Evolutionary conservation across 2,888 invertebrate genomes (phyloP), one percentile per base, ranked within the genome.

Genomic region (Falcaria lacertinaria): DNA sequence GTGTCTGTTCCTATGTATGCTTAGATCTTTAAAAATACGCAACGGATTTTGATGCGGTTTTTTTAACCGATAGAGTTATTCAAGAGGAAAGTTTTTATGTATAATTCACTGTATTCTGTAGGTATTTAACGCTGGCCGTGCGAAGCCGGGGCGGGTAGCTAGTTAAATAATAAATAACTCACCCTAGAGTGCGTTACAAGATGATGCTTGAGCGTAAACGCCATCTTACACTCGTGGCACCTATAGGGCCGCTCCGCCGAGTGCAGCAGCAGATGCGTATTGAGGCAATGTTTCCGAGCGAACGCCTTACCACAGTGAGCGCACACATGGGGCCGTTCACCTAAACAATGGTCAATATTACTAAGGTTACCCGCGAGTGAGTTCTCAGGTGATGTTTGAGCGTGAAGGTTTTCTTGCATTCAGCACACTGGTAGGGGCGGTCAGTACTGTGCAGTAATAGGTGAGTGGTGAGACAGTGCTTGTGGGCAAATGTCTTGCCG

Each of bases 191-290:
- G 95, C 49, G 95, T 95, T 47, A 95, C 92, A 59, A 96, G 90
- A 80, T 96, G 96, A 80, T 96, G 96, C 74, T 96, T 96, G 46
- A 96, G 84, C 0, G 96, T 96, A 69, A 96, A 96, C 48, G 95
- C 94, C 88, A 96, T 96, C 84, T 95, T 95, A 84, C 96, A 96
- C 85, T 95, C 95, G 51, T 92, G 91, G 72, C 96, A 96, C 74
- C 95, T 93, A 81, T 94, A 96, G 34, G 96, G 96, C 57, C 96
- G 89, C 56, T 95, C 94, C 25, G 95, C 94, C 33, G 94, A 95
- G 77, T 96, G 96, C 58, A 96, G 83, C 66, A 96, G 76, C 57
- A 96, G 87, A 79, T 96, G 96, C 17, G 96, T 96, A 74, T 95
- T 95, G 52, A 95, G 90, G 78, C 95, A 95, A 72, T 95, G 95